Evolutionary conservation across 2,888 invertebrate species (phyloP).

Genomic region (Octonoba sinensis): DNA sequence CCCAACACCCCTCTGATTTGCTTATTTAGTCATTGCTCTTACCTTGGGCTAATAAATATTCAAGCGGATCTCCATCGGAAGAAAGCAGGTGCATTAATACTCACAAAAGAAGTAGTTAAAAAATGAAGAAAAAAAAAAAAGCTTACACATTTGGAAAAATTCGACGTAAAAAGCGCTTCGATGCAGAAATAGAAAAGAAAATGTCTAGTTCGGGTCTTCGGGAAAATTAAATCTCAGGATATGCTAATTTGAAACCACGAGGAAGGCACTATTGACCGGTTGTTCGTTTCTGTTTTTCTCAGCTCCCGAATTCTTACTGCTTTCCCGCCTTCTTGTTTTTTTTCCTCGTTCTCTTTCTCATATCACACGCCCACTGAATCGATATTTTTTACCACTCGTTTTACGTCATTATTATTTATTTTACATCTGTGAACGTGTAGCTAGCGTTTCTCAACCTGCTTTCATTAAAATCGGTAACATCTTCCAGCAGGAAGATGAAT

Average conservation of each 20-base stretch:
- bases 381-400: constrained; percentile 27
- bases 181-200: constrained; percentile 21
- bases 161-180: constrained; percentile 1
- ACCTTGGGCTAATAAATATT: constrained; percentile 56
- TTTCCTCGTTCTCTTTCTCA: constrained; percentile 9
- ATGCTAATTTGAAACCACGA: constrained; percentile 49
- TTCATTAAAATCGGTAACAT: constrained; percentile 44
- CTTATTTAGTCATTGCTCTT: constrained; percentile 20
- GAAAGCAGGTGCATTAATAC: constrained; percentile 46
- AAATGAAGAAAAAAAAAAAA: constrained; percentile 8
- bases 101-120: constrained; percentile 38
- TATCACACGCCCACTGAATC: constrained; percentile 16
- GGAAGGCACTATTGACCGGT: constrained; percentile 47
- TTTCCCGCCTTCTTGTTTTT: constrained; percentile 19
- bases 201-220: constrained; percentile 30
- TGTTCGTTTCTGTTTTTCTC: constrained; percentile 14
- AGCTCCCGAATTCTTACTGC: constrained; percentile 23
- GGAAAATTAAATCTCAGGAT: constrained; percentile 53
- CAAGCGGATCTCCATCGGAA: constrained; percentile 38
- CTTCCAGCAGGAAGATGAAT: constrained; percentile 3
- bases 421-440: constrained; percentile 27
- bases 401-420: constrained; percentile 54
- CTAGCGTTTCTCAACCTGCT: constrained; percentile 11
- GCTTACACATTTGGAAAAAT: constrained; percentile 4
- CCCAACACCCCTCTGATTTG: background rate